Conservation (phyloP, 1,140 invertebrate species). For the Aphaenogaster floridana region DNA sequence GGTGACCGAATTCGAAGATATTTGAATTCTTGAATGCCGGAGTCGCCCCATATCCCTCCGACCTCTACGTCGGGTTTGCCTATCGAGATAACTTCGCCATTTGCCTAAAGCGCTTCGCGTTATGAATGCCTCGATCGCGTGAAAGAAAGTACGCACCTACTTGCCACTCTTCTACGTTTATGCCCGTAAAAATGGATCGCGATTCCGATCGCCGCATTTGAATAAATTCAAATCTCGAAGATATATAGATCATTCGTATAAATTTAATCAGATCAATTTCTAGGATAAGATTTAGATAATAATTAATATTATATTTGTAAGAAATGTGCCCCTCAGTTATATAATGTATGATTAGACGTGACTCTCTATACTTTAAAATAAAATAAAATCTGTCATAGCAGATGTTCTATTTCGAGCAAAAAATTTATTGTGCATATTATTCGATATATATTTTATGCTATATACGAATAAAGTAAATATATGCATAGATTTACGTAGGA, state of each 20-base stretch:
- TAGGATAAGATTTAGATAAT: not conserved
- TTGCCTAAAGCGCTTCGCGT: slow-evolving; percentile 45
- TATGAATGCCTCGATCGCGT: slow-evolving; percentile 37
- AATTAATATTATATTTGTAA: not conserved
- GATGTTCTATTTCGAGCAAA: not conserved
- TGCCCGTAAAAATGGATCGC: slow-evolving; percentile 1
- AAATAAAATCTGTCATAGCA: not conserved
- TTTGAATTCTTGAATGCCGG: slow-evolving; percentile 77
- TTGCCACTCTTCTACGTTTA: not conserved
- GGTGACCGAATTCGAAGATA: slow-evolving; percentile 66
- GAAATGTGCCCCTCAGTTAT: not conserved
- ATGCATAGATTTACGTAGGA: slow-evolving; percentile 14
- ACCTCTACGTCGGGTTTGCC: slow-evolving; percentile 8
- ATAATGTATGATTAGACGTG: not conserved
- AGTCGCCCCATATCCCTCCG: slow-evolving; percentile 30
- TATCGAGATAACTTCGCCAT: slow-evolving; percentile 56
- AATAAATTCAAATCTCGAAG: slow-evolving; percentile 41
- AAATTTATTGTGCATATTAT: not conserved
- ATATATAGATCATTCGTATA: not conserved
- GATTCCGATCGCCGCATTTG: not conserved
- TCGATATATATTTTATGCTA: not conserved
- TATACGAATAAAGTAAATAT: not conserved
- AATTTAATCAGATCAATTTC: not conserved
- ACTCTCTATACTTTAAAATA: not conserved
- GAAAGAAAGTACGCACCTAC: slow-evolving; percentile 44